These are phyloP conservation scores for Varecia variegata DNA, from an alignment of 2,797 vertebrate genomes.

Conservation along the genomic window DNA sequence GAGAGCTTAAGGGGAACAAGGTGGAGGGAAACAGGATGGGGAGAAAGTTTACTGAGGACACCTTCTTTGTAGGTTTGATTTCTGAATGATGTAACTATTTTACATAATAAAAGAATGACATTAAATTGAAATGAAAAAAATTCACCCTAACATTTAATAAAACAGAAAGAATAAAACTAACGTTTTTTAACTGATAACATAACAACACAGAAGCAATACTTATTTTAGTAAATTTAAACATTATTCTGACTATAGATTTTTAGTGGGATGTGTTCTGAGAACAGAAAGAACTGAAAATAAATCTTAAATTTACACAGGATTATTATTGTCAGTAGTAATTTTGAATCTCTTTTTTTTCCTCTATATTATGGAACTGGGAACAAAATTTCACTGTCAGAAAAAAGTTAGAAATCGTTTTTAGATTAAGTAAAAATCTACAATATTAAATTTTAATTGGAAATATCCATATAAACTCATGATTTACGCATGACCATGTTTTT, in stretches of 20 bases:
- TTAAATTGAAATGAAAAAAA: neutral
- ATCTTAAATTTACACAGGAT: neutral
- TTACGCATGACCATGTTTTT: neutral
- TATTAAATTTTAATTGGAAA: neutral
- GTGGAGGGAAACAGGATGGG: neutral
- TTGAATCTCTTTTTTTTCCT: neutral
- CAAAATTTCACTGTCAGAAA: neutral
- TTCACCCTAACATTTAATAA: neutral
- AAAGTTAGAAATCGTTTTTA: neutral
- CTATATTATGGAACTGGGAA: neutral
- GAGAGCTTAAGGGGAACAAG: neutral
- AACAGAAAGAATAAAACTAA: neutral
- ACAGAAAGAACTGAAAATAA: neutral
- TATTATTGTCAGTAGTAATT: neutral
- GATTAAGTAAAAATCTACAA: neutral
- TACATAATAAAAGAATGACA: neutral
- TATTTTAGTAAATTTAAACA: neutral
- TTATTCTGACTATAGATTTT: neutral
- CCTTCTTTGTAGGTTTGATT: neutral
- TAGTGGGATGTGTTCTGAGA: neutral
- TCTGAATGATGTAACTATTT: neutral
- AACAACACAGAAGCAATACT: neutral
- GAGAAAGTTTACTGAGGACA: neutral
- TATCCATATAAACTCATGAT: neutral
- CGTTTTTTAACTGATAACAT: neutral